These are phyloP conservation scores for Microplitis mediator DNA, from an alignment of 1,140 invertebrate genomes.

Conservation along the genomic window DNA sequence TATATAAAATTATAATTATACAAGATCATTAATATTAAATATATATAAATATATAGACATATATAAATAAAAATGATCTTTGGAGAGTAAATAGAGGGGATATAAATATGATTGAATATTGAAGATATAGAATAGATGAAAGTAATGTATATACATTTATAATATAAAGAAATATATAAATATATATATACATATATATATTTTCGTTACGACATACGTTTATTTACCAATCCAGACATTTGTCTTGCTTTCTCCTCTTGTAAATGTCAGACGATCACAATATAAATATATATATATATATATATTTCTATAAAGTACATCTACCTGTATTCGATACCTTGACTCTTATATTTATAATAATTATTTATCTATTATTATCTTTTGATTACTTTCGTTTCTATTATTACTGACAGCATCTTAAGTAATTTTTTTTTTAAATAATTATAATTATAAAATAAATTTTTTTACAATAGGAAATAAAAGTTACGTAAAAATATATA, in stretches of 20 bases:
- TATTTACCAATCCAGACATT: constrained; percentile 20
- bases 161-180: not conserved
- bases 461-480: no score
- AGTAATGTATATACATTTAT: constrained; percentile 37
- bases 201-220: constrained; percentile 11
- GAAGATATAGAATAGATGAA: not conserved
- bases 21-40: no score
- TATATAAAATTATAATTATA: no score
- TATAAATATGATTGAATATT: not conserved
- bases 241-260: constrained; percentile 26
- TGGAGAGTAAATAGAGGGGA: no score
- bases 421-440: no score
- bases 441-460: no score
- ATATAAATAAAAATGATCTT: no score
- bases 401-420: no score
- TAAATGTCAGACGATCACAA: constrained; percentile 27
- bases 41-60: no score
- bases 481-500: no score
- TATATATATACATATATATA: constrained; percentile 38
- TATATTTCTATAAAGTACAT: not conserved
- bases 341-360: not conserved
- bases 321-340: not conserved
- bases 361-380: not conserved
- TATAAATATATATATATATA: not conserved
- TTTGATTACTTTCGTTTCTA: no score